Conservation (phyloP, 92 coral and sea anemone genomes). For the Micromussa lordhowensis region DNA sequence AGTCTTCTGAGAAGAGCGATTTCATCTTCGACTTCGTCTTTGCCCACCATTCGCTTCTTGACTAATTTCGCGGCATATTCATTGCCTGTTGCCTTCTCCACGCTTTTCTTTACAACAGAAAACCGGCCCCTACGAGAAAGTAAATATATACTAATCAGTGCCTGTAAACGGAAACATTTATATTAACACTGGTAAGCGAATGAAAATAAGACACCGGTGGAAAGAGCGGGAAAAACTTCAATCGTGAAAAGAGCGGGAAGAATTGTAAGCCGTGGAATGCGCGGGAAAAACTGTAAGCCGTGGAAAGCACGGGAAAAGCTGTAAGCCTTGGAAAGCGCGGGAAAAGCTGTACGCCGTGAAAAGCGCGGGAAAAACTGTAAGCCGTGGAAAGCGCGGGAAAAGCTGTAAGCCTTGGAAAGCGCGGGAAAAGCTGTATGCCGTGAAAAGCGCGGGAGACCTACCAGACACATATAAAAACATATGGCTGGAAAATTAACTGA, state of each 20-base stretch:
- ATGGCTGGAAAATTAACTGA: background rate
- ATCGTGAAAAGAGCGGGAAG: too few relatives aligned
- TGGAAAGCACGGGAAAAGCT: background rate
- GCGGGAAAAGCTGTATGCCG: background rate
- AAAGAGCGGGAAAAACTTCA: too few relatives aligned
- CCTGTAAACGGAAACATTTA: background rate
- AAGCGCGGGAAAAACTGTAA: background rate
- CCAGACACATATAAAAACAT: too few relatives aligned
- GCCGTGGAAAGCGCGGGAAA: too few relatives aligned
- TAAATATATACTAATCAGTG: background rate
- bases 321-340: background rate
- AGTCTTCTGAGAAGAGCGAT: constrained; percentile 77
- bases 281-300: background rate
- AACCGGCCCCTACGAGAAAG: constrained; percentile 84
- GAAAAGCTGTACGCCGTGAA: background rate
- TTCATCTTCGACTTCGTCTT: constrained; percentile 88
- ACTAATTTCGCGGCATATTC: constrained; percentile 96
- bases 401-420: too few relatives aligned
- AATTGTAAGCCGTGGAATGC: background rate
- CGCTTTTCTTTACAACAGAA: constrained; percentile 98
- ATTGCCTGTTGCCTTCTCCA: constrained; percentile 90
- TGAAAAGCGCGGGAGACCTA: background rate
- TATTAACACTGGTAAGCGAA: background rate
- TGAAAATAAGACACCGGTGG: background rate
- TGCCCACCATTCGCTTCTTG: constrained; percentile 86